Evolutionary conservation across 64 coral and sea anemone genomes (phyloP).

Genomic region (Acropora yongei): DNA sequence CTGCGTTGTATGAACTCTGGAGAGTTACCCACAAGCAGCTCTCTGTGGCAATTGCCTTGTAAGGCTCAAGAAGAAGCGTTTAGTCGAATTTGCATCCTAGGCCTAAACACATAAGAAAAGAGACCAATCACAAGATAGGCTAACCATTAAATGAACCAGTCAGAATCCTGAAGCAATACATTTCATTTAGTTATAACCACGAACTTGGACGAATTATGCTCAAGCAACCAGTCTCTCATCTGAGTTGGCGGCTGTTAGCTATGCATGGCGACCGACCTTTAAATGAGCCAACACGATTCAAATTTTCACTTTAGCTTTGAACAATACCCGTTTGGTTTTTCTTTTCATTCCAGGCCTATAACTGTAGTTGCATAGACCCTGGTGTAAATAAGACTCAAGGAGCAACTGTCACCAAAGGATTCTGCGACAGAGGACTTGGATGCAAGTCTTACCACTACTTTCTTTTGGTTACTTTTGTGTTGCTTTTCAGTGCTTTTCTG

Average conservation of each 20-base stretch:
- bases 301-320: not conserved
- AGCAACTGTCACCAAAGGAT: not conserved
- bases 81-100: too few species aligned
- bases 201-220: too few species aligned
- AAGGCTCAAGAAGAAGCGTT: too few species aligned
- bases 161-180: not conserved
- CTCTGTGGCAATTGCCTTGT: too few species aligned
- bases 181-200: too few species aligned
- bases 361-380: conserved; percentile 11
- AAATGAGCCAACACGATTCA: not conserved
- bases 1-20: too few species aligned
- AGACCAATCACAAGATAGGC: not conserved
- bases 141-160: not conserved
- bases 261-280: too few species aligned
- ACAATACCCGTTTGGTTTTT: not conserved
- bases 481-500: not conserved
- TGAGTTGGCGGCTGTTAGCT: not conserved
- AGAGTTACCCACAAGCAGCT: too few species aligned
- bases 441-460: conserved; percentile 15
- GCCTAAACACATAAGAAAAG: too few species aligned
- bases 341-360: not conserved
- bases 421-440: conserved; percentile 21
- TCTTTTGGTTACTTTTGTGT: not conserved
- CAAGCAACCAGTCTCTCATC: too few species aligned
- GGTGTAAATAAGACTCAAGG: not conserved